phyloP scores from a whole-genome alignment of 1,140 invertebrate genomes.

The Mycetomoellerius zeteki region DNA sequence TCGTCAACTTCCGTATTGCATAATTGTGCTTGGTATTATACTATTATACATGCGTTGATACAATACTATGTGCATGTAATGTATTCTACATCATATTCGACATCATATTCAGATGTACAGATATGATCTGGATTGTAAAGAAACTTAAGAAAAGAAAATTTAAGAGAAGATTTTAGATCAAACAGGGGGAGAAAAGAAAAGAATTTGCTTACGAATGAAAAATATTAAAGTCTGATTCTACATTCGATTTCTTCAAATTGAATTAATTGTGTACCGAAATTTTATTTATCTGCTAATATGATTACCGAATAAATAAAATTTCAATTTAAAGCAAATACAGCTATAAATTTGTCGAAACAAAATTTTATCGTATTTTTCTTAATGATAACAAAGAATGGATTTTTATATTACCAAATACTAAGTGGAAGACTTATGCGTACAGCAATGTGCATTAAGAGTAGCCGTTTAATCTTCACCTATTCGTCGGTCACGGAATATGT shows the following conservation, averaged over 20 bases:
- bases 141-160: not conserved
- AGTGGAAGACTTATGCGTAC: not conserved
- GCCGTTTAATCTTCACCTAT: conserved; percentile 42
- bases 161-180: not conserved
- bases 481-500: conserved; percentile 42
- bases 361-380: not conserved
- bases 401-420: not conserved
- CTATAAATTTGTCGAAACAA: not conserved
- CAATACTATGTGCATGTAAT: not conserved
- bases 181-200: not conserved
- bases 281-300: not conserved
- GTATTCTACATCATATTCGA: not conserved
- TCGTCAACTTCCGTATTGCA: conserved; percentile 31
- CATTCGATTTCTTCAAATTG: not conserved
- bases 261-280: not conserved
- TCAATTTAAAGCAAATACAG: not conserved
- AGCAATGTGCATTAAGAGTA: conserved; percentile 37
- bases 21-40: conserved; percentile 29
- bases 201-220: not conserved
- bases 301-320: not conserved
- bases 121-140: not conserved
- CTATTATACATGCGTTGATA: not conserved
- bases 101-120: not conserved
- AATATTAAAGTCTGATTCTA: not conserved
- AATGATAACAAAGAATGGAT: not conserved